These are phyloP conservation scores for Oxystoma pomonae DNA, from an alignment of 2,888 invertebrate genomes.

Conservation along the genomic window DNA sequence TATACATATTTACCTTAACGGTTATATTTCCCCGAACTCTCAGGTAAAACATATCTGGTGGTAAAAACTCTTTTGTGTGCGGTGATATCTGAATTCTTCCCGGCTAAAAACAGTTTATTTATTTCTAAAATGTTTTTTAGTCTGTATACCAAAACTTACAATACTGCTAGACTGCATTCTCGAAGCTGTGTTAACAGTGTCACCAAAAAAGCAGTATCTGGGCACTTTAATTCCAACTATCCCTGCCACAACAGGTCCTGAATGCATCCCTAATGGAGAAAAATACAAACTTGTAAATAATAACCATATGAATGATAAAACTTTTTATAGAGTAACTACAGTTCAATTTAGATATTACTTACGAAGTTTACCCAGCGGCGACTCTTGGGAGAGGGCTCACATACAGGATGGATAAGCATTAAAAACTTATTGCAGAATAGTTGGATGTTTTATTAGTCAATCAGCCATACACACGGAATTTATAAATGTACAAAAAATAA, in stretches of 20 bases:
- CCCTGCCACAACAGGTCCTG: conserved; percentile 84
- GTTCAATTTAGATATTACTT: no score
- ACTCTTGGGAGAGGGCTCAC: no score
- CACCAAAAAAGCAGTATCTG: conserved; percentile 85
- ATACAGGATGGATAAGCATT: no score
- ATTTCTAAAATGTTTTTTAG: neutral
- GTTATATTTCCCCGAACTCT: conserved; percentile 69
- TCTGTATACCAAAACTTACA: conserved; percentile 43
- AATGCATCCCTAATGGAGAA: conserved; percentile 63
- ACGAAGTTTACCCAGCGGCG: no score
- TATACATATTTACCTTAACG: conserved; percentile 72
- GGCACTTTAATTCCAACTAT: conserved; percentile 82
- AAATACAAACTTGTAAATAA: neutral
- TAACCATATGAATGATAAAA: no score
- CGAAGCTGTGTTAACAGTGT: conserved; percentile 88
- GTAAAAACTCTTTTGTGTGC: conserved; percentile 63
- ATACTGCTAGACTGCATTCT: conserved; percentile 74
- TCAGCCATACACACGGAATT: no score
- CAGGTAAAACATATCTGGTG: conserved; percentile 61
- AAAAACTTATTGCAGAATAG: no score
- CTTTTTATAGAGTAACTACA: no score
- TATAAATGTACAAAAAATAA: no score
- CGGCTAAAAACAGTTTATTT: conserved; percentile 48
- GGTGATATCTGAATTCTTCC: conserved; percentile 75
- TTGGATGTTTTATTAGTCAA: no score